These are phyloP conservation scores for Chymomyza procnemis DNA, from an alignment of 2,888 invertebrate species.

Conservation along the genomic window DNA sequence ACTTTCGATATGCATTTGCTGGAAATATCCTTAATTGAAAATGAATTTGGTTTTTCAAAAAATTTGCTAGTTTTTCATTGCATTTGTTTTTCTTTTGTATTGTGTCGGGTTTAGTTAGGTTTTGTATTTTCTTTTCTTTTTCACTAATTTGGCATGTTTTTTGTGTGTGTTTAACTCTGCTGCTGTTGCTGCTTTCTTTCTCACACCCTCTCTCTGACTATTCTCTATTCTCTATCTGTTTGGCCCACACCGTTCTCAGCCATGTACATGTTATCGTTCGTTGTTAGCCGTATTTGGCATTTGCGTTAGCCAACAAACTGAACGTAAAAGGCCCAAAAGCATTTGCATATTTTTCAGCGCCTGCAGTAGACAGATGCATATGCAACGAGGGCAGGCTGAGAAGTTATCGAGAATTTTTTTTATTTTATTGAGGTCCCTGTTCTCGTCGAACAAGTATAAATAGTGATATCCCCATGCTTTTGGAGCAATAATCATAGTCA, in stretches of 20 bases:
- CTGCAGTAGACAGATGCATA: conserved; percentile 30
- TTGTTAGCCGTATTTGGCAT: neutral
- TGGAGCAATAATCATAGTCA: no score
- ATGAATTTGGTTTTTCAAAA: conserved; percentile 64
- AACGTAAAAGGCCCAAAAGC: conserved; percentile 19
- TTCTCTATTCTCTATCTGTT: neutral
- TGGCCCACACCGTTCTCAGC: conserved; percentile 3
- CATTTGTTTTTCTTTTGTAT: neutral
- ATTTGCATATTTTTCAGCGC: conserved; percentile 62
- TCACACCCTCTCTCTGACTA: no score
- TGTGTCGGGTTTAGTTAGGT: conserved; percentile 37
- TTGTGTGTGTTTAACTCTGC: conserved; percentile 70
- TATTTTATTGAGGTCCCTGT: no score
- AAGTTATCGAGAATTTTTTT: no score
- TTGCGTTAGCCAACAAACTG: conserved; percentile 1
- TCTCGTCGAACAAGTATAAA: no score
- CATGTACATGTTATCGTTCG: conserved; percentile 39
- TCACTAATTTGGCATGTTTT: conserved; percentile 63
- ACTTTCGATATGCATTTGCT: conserved; percentile 57
- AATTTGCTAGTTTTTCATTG: neutral
- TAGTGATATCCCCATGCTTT: no score
- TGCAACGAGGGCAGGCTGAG: conserved; percentile 23
- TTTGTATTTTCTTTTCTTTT: conserved; percentile 2
- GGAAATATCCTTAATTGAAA: conserved; percentile 76
- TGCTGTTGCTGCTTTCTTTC: conserved; percentile 25